Evolutionary conservation across 1,140 invertebrate genomes (phyloP), one percentile per base, ranked within the genome.

Genomic region (Drosophila arizonae): DNA sequence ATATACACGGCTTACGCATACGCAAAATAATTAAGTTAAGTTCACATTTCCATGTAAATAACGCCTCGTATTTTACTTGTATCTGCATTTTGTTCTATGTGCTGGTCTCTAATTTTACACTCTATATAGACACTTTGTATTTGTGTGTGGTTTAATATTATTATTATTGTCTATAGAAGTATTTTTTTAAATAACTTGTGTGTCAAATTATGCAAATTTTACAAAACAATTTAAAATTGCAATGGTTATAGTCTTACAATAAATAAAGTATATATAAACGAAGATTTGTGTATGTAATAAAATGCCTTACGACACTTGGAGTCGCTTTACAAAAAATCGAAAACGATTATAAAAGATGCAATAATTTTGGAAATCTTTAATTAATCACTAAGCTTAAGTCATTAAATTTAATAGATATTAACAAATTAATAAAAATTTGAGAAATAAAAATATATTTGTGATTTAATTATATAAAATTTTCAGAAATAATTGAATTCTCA

Each of bases 381-480:
- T 77, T 70, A 54, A 67, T 21, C 36, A 41, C 9, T 81, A 81
- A 78, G 81, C 26, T 64, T 88, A 88, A 88, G 84, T 88, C 84
- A 88, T 88, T 88, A 88, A 75, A 51, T 88, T 75, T 88, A 88
- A 77, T 88, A 87, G 79, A 71, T 56, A 58, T 76, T 73, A 86
- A 80, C 62, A 79, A 82, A 77, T 80, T 79, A 70, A 68, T 79
- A 76, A 11, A 70, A 68, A 54, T 50, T 46, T 72, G 46, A 68
- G 60, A 24, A 55, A 55, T 15, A 13, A 24, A 5, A 24, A 5
- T 6, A 24, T 8, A 9, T 5, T 24, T 17, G 33, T 6, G 26
- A 10, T 62, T 61, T 48, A n/a, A 28, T 55, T 55, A 4, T 6
- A 5, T 30, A 30, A 30, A 30, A 30, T 5, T 30, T 30, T 30